Evolutionary conservation across 2,113 vertebrate species (phyloP), one percentile per base, ranked within the genome.

Genomic region (Thomomys bottae): DNA sequence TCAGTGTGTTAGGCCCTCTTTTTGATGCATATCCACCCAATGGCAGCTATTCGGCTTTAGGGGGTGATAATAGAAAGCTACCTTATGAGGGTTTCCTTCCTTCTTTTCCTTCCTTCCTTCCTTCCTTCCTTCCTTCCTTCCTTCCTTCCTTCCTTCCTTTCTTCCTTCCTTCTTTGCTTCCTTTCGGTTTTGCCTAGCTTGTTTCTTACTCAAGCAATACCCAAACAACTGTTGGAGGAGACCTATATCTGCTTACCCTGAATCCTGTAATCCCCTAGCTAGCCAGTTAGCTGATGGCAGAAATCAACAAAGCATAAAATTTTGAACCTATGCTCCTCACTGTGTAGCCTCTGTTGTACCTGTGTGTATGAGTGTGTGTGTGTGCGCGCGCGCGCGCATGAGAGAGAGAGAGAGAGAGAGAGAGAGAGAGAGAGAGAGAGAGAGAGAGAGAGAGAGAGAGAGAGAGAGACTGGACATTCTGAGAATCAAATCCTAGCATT

Each of bases 401-500:
- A 54, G 49, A 54, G 49, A 54, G 49, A 54, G 49, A 54, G 11
- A 54, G 49, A 54, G 49, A 54, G 49, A 54, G 26, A n/a, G 5
- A 28, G 8, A 30, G 26, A 38, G 17, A 79, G 34, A 59, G 12
- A 61, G 12, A 79, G 32, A 79, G 76, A 59, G n/a, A 59, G 49
- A 36, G 32, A 79, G 34, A 61, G 77, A 61, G 30, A 79, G 34
- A 38, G 34, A 40, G 24, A 40, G 23, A 36, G 73, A 57, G 64
- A 42, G 0, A 6, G 32, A 73, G 30, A 12, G 24, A 34, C 57
- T 34, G 34, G 24, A 78, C 21, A 88, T 73, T 23, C 24, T 87
- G 89, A 92, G 24, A 91, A 83, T 77, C 72, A 72, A 84, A 71
- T 73, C 26, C 38, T n/a, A 49, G 49, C 26, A 36, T 80, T 30